Evolutionary conservation across 2,888 invertebrate genomes (phyloP).

Genomic region (Lucinisca nassula): DNA sequence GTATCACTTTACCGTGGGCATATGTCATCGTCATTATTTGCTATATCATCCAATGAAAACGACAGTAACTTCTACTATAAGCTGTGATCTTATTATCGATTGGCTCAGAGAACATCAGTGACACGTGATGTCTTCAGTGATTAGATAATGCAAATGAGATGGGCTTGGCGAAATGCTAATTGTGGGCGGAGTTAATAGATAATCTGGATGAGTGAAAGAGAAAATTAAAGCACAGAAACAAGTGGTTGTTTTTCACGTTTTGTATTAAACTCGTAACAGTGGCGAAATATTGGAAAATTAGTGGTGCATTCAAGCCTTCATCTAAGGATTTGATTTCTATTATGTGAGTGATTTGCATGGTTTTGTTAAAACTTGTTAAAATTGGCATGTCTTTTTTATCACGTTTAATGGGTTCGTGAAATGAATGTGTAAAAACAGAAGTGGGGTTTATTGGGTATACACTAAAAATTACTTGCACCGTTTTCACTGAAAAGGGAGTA

Average conservation of each 20-base stretch:
- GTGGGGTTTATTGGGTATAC: too few relatives aligned
- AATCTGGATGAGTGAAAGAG: background rate
- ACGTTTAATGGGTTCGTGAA: too few relatives aligned
- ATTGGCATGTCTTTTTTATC: too few relatives aligned
- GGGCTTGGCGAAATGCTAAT: slow-evolving; percentile 38
- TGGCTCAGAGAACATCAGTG: background rate
- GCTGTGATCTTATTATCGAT: slow-evolving; percentile 1
- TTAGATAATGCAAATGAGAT: slow-evolving; percentile 48
- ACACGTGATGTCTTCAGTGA: slow-evolving; percentile 3
- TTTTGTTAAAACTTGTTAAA: too few relatives aligned
- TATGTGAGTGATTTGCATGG: background rate
- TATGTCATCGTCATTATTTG: background rate
- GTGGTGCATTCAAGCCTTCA: slow-evolving; percentile 2
- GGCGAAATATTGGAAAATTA: slow-evolving; percentile 7
- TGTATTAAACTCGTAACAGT: background rate
- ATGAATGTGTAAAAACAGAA: too few relatives aligned
- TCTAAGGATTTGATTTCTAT: background rate
- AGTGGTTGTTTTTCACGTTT: slow-evolving; percentile 9
- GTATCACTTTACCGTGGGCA: background rate
- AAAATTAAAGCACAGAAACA: background rate
- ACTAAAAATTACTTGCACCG: too few relatives aligned
- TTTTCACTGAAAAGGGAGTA: too few relatives aligned
- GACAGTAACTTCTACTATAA: background rate
- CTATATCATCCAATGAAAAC: slow-evolving; percentile 5
- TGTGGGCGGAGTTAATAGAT: slow-evolving; percentile 31